Evolutionary conservation across 1,140 invertebrate genomes (phyloP).

Genomic region (Drosophila sproati): DNA sequence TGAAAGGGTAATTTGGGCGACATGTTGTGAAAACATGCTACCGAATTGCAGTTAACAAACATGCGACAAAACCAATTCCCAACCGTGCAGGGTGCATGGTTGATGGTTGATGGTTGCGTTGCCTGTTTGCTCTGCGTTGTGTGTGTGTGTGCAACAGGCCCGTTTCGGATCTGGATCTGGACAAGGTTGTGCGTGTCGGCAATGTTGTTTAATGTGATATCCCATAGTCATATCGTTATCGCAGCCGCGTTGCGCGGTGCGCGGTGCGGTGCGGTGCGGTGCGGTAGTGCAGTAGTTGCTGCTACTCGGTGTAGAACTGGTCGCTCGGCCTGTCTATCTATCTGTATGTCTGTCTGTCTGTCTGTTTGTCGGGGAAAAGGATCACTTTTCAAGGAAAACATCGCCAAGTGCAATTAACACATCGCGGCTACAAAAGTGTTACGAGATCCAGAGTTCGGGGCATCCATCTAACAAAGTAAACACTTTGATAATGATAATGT

Average conservation of each 20-base stretch:
- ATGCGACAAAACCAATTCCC: conserved; percentile 52
- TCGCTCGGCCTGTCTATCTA: no score
- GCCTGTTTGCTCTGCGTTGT: not conserved
- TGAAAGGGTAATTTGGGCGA: conserved; percentile 80
- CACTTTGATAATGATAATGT: conserved; percentile 76
- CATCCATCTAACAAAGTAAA: conserved; percentile 44
- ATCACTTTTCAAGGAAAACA: conserved; percentile 81
- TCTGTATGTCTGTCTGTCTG: no score
- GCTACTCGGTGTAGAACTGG: no score
- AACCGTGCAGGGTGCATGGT: no score
- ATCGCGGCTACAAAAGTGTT: conserved; percentile 53
- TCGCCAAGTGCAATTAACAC: conserved; percentile 79
- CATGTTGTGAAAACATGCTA: conserved; percentile 82
- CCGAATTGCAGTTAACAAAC: conserved; percentile 76
- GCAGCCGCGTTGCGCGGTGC: not conserved
- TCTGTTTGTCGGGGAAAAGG: conserved; percentile 44
- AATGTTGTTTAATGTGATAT: conserved; percentile 66
- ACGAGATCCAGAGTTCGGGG: conserved; percentile 12
- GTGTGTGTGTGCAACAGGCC: conserved; percentile 29
- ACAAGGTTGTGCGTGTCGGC: conserved; percentile 63
- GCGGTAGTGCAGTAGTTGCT: conserved; percentile 23
- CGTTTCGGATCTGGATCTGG: not conserved
- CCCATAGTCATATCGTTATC: conserved; percentile 55
- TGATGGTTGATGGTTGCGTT: no score
- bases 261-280: conserved; percentile 28